Evolutionary conservation across 2,888 invertebrate genomes (phyloP).

Genomic region (Brachycybe producta): DNA sequence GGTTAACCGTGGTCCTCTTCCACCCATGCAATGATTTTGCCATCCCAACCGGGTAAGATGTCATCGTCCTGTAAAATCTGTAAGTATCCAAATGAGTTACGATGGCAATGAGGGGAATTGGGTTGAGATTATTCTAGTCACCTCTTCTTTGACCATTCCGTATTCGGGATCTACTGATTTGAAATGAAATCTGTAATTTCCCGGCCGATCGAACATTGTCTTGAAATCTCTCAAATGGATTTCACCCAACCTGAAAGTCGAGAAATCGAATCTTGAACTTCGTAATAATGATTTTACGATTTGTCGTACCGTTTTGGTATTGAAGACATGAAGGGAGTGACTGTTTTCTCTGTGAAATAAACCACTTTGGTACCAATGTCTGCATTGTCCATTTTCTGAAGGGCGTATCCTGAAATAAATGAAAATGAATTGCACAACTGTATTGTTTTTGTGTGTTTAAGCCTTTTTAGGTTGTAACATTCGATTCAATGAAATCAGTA

Average conservation of each 20-base stretch:
- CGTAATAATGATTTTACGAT: not conserved
- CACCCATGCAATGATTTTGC: constrained; percentile 39
- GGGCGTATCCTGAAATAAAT: constrained; percentile 1
- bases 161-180: constrained; percentile 39
- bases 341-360: constrained; percentile 36
- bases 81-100: constrained; percentile 9
- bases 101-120: not conserved
- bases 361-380: constrained; percentile 31
- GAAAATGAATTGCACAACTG: not conserved
- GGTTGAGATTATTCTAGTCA: constrained; percentile 20
- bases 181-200: constrained; percentile 36
- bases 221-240: constrained; percentile 37
- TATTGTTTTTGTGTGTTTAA: constrained; percentile 1
- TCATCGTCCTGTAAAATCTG: constrained; percentile 33
- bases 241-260: constrained; percentile 33
- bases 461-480: not conserved
- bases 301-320: constrained; percentile 31
- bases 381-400: constrained; percentile 15
- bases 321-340: constrained; percentile 36
- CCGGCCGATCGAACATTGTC: constrained; percentile 32
- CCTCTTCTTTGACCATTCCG: constrained; percentile 40
- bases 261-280: constrained; percentile 1
- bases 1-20: constrained; percentile 31
- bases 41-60: constrained; percentile 37
- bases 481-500: not conserved